A percentile compares a stretch with the other conserved stretches of the same genome.
These are phyloP conservation scores for Pristionchus japonicus DNA, from an alignment of 2,888 invertebrate genomes.

Conservation along the genomic window DNA sequence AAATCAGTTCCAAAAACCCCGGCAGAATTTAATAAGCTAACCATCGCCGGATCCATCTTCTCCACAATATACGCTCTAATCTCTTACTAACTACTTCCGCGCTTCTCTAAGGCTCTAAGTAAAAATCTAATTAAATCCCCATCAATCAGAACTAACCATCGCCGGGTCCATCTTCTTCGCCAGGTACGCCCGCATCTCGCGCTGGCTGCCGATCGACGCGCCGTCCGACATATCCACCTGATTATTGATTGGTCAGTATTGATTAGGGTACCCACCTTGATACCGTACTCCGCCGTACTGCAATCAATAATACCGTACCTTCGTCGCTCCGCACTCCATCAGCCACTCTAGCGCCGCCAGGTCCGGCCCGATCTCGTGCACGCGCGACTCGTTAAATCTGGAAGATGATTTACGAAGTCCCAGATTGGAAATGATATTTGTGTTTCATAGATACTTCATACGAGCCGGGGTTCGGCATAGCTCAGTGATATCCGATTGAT, in stretches of 20 bases:
- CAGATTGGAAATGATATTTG: too few relatives aligned
- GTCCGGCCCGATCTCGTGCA: constrained; percentile 69
- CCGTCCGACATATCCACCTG: constrained; percentile 65
- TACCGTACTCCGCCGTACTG: not conserved
- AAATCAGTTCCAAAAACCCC: too few relatives aligned
- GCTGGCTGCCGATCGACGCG: constrained; percentile 56
- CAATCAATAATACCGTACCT: constrained; percentile 51
- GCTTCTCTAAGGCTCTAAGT: too few relatives aligned
- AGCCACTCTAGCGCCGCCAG: constrained; percentile 73
- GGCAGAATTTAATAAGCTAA: too few relatives aligned
- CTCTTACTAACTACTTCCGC: too few relatives aligned
- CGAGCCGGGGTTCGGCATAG: too few relatives aligned
- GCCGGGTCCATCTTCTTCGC: constrained; percentile 40
- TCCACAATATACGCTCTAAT: too few relatives aligned
- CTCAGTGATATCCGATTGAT: too few relatives aligned
- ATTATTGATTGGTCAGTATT: not conserved
- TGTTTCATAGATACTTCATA: too few relatives aligned
- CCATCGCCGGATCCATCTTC: too few relatives aligned
- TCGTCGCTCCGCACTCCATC: constrained; percentile 71
- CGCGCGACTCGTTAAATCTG: constrained; percentile 66
- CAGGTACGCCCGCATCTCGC: constrained; percentile 68
- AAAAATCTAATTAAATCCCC: too few relatives aligned
- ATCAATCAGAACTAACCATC: not conserved
- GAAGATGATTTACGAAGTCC: too few relatives aligned
- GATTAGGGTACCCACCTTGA: not conserved